These are phyloP conservation scores for Epicampocera succincta DNA, from an alignment of 2,888 invertebrate species.

Conservation along the genomic window DNA sequence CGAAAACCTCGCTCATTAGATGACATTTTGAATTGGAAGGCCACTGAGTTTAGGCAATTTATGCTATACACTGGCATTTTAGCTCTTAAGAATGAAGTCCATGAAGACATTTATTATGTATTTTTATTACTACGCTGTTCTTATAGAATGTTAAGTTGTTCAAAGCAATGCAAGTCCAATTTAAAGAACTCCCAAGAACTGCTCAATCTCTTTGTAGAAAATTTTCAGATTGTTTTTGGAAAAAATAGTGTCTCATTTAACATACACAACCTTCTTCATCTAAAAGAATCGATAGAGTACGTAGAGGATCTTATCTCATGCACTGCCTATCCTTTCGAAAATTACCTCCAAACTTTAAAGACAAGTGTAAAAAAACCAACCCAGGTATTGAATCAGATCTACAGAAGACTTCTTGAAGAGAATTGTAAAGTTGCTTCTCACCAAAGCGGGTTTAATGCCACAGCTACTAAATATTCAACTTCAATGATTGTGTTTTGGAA, in stretches of 20 bases:
- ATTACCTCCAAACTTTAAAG: constrained; percentile 40
- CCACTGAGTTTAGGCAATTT: constrained; percentile 64
- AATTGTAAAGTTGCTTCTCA: constrained; percentile 19
- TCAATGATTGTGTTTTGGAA: constrained; percentile 1
- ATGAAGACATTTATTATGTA: constrained; percentile 39
- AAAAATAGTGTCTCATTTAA: constrained; percentile 33
- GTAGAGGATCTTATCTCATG: constrained; percentile 5
- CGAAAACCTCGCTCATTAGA: constrained; percentile 49
- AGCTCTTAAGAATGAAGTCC: constrained; percentile 34
- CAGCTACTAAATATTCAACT: constrained; percentile 11
- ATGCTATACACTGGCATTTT: constrained; percentile 58
- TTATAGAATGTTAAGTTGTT: constrained; percentile 48
- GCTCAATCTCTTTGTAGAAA: neutral
- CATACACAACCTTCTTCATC: constrained; percentile 29
- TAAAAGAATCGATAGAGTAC: constrained; percentile 12
- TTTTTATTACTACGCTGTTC: constrained; percentile 50
- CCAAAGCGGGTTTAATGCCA: constrained; percentile 22
- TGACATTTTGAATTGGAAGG: constrained; percentile 60
- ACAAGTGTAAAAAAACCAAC: constrained; percentile 39
- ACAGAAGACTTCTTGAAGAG: constrained; percentile 19
- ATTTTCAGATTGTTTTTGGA: constrained; percentile 26
- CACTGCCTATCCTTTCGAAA: constrained; percentile 36
- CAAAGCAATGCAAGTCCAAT: constrained; percentile 53
- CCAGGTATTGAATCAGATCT: constrained; percentile 41
- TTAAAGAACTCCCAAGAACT: constrained; percentile 52